phyloP scores from a whole-genome alignment of 2,797 vertebrate species.

The Simalia tracyae region DNA sequence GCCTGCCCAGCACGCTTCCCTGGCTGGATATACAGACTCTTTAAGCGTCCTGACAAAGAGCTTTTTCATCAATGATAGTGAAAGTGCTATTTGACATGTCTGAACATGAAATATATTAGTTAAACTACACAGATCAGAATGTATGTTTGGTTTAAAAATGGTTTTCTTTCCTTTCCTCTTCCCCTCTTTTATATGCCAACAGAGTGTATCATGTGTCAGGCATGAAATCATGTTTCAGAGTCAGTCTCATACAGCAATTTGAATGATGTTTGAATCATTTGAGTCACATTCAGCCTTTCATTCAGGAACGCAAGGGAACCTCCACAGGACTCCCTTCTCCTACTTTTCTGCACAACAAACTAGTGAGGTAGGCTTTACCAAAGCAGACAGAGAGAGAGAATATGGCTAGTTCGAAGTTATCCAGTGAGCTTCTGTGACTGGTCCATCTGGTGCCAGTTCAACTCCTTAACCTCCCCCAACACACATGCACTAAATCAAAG shows the following conservation, averaged over 20 bases:
- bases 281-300: background rate
- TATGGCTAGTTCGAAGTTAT: background rate
- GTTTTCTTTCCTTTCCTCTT: background rate
- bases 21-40: background rate
- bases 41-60: background rate
- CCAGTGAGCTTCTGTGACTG: background rate
- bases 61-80: background rate
- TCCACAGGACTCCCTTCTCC: background rate
- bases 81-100: background rate
- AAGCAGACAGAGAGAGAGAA: background rate
- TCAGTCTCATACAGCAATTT: background rate
- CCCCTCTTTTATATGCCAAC: background rate
- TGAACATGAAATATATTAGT: background rate
- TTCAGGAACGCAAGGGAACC: background rate
- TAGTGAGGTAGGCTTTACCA: background rate
- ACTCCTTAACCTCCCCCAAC: background rate
- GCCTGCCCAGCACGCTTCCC: constrained; percentile 30
- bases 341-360: background rate
- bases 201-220: background rate
- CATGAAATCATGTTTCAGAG: background rate
- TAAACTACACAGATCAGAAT: background rate
- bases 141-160: background rate
- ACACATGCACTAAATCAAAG: background rate
- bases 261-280: background rate
- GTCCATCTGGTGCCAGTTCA: background rate